Conservation (phyloP, 2,888 invertebrate species). For the Drosophila anomelani region DNA sequence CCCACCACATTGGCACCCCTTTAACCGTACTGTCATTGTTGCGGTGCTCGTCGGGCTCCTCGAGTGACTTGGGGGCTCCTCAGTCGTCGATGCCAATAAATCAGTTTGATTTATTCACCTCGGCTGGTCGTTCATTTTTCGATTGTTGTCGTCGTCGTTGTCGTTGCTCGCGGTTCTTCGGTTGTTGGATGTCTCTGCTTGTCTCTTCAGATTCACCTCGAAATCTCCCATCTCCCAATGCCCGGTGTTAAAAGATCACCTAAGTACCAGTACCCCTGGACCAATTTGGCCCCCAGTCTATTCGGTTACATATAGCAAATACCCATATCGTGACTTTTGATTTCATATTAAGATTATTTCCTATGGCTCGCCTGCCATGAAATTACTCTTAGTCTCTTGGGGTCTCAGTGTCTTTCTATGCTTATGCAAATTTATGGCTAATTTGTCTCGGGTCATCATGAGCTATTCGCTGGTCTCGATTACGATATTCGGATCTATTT, state of each 20-base stretch:
- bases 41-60: constrained; percentile 20
- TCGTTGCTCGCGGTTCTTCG: constrained; percentile 49
- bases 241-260: constrained; percentile 56
- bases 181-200: constrained; percentile 49
- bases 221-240: constrained; percentile 18
- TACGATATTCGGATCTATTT: constrained; percentile 1
- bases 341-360: constrained; percentile 68
- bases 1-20: constrained; percentile 46
- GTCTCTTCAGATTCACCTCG: constrained; percentile 65
- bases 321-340: constrained; percentile 78
- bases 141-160: constrained; percentile 68
- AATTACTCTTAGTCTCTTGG: constrained; percentile 14
- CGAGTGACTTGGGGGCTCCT: constrained; percentile 44
- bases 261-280: constrained; percentile 57
- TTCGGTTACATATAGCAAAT: constrained; percentile 55
- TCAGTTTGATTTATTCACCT: constrained; percentile 80
- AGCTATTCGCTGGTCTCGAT: constrained; percentile 17
- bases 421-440: constrained; percentile 52
- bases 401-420: constrained; percentile 4
- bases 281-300: constrained; percentile 59
- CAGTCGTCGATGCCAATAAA: constrained; percentile 75
- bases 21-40: constrained; percentile 52
- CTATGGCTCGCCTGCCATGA: constrained; percentile 3
- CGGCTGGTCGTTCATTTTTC: constrained; percentile 57
- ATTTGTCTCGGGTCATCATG: constrained; percentile 54